A percentile compares a stretch with the other conserved stretches of the same genome.
phyloP scores from a whole-genome alignment of 2,888 invertebrate species.

The Cremastobaeus sp. region DNA sequence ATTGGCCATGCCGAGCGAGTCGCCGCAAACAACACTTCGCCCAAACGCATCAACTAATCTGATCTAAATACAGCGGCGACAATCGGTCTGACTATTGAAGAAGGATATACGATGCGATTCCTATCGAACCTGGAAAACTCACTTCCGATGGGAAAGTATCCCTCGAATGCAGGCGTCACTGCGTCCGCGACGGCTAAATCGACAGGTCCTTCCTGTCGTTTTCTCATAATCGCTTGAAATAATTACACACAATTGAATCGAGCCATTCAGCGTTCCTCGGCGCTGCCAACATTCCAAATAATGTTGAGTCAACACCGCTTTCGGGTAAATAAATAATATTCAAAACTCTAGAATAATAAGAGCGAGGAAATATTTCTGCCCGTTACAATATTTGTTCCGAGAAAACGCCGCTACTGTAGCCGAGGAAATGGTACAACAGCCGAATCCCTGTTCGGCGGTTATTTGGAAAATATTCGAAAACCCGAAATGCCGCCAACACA shows the following conservation, averaged over 20 bases:
- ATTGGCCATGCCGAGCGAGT: conserved; percentile 61
- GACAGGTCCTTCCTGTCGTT: conserved; percentile 66
- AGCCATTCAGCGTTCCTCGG: too few species aligned
- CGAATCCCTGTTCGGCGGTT: conserved; percentile 59
- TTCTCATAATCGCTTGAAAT: conserved; percentile 21
- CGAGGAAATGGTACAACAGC: conserved; percentile 2
- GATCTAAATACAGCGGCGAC: conserved; percentile 68
- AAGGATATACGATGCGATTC: conserved; percentile 42
- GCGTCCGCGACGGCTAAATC: conserved; percentile 67
- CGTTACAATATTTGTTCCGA: conserved; percentile 25
- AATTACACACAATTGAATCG: too few species aligned
- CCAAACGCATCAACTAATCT: conserved; percentile 68
- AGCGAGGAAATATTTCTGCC: too few species aligned
- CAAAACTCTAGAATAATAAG: too few species aligned
- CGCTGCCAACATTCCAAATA: too few species aligned
- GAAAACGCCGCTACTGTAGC: conserved; percentile 14
- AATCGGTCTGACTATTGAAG: conserved; percentile 31
- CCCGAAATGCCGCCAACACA: conserved; percentile 60
- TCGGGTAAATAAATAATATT: too few species aligned
- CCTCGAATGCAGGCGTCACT: conserved; percentile 23
- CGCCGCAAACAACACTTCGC: conserved; percentile 66
- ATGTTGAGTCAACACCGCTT: too few species aligned
- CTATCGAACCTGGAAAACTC: conserved; percentile 30
- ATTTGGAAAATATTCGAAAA: conserved; percentile 71
- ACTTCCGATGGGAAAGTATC: conserved; percentile 33